Evolutionary conservation across 2,797 vertebrate species (phyloP), one percentile per base, ranked within the genome.

Genomic region (Darevskia nairensis): DNA sequence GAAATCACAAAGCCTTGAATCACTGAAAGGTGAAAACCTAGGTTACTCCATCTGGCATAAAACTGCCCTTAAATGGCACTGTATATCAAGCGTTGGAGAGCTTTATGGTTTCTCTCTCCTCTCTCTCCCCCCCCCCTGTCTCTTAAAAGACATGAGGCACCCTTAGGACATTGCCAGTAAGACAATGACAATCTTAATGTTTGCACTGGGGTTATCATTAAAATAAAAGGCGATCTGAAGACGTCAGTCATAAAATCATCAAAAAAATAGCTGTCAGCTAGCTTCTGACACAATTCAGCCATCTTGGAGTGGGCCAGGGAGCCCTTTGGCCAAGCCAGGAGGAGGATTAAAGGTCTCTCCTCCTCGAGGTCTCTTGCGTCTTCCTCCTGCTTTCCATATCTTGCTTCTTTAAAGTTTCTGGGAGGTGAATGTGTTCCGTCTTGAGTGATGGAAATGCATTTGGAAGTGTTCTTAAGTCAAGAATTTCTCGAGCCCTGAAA

Each of bases 161-260:
- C 84, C 83, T 96, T 76, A 55, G 0, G 91, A 59, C 64, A 72
- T 77, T 94, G 89, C 80, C 81, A 71, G 68, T 35, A 93, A 95
- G 91, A 94, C 93, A 93, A 96, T 95, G 92, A 91, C 86, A 94
- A 86, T 89, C 94, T 92, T 94, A 92, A 92, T 50, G 0, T 92
- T 91, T 93, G 50, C 88, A 90, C 88, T 88, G 94, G 94, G 89
- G 92, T 95, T 93, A 89, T 96, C 96, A 94, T 95, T 95, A 93
- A 94, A 96, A 95, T 96, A 94, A 94, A 93, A 94, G 92, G 88
- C 93, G 71, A 94, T 95, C 88, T 91, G 89, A 88, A 96, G 95
- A 93, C 92, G 91, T 95, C 91, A 92, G 94, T 89, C 92, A 90
- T 95, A 94, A 55, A 94, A 95, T 94, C 95, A 95, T 93, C 93